Percentiles rank a stretch among this genome's conserved stretches.
phyloP scores from a whole-genome alignment of 2,797 vertebrate species.

The Fistularia commersonii region DNA sequence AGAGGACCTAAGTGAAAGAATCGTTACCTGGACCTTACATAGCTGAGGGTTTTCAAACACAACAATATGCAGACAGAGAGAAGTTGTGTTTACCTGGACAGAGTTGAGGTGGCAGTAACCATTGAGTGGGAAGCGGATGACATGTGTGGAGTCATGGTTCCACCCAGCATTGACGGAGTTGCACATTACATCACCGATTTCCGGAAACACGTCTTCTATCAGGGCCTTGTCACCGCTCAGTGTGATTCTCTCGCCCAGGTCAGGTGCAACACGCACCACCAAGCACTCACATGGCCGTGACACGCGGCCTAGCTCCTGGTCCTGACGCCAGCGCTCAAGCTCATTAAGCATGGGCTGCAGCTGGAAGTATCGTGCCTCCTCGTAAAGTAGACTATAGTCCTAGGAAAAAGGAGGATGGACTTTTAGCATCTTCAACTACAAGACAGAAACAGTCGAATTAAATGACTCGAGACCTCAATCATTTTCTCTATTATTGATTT shows the following conservation, averaged over 20 bases:
- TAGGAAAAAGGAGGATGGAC: conserved; percentile 35
- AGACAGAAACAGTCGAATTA: not conserved
- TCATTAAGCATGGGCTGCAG: conserved; percentile 94
- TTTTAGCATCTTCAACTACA: not conserved
- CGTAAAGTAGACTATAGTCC: conserved; percentile 95
- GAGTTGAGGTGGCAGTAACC: conserved; percentile 99
- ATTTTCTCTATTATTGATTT: too few species aligned
- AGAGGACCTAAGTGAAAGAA: not conserved
- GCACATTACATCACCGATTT: conserved; percentile 97
- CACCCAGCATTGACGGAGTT: conserved; percentile 97
- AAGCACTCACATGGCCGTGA: conserved; percentile 93
- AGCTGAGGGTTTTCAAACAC: too few species aligned
- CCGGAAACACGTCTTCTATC: conserved; percentile 96
- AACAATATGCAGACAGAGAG: too few species aligned
- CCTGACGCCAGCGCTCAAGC: conserved; percentile 96
- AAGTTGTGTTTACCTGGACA: conserved; percentile 82
- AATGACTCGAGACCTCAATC: too few species aligned
- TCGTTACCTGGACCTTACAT: not conserved
- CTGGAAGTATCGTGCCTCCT: conserved; percentile 98
- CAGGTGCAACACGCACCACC: conserved; percentile 93
- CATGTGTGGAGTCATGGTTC: conserved; percentile 98
- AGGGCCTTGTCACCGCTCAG: conserved; percentile 95
- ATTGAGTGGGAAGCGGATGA: conserved; percentile 96
- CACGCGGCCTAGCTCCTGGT: conserved; percentile 86
- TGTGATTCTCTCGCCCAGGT: conserved; percentile 93